Evolutionary conservation across 2,888 invertebrate genomes (phyloP), one percentile per base, ranked within the genome.

Genomic region (Protophormia terraenovae): DNA sequence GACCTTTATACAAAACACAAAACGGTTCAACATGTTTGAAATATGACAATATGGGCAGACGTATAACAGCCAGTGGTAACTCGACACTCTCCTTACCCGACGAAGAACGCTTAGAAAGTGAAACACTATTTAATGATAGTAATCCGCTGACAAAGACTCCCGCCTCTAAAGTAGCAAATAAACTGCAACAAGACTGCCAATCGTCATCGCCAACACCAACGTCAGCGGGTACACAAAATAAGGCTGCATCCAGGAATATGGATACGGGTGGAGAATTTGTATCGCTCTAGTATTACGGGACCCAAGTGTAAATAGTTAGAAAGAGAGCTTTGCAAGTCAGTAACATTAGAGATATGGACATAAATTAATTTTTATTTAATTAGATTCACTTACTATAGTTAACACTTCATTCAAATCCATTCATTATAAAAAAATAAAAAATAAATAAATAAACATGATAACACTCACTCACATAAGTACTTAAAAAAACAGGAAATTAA

Each of bases 21-120:
- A 83, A 79, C 12, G 83, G 83, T 41, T 87, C 89, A 29, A 89
- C 89, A n/a, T 88, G 88, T 27, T 90, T 92, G 86, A 96, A 96
- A 86, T 97, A 97, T 92, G 97, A 98, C 93, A 97, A 97, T 93
- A 97, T 97, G 96, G 97, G 97, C 7, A 96, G 97, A 72, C 94
- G 97, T 87, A 96, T 97, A 71, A 97, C 97, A 10, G 97, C 97
- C 41, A 96, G 97, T 86, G 97, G 97, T 64, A 97, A 97, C 91
- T 97, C 97, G 8, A 97, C 96, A 29, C 95, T 97, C 91, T 97
- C 97, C 32, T 94, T 97, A 87, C 96, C 96, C 86, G 96, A 95
- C 89, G 94, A 94, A 87, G 93, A 93, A 72, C 88, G 89, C 12
- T 86, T 90, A 27, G 92, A 92, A 86, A 92, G 89, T 66, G 93